Conservation (phyloP, 2,113 vertebrate species). For the Pygoscelis adeliae region DNA sequence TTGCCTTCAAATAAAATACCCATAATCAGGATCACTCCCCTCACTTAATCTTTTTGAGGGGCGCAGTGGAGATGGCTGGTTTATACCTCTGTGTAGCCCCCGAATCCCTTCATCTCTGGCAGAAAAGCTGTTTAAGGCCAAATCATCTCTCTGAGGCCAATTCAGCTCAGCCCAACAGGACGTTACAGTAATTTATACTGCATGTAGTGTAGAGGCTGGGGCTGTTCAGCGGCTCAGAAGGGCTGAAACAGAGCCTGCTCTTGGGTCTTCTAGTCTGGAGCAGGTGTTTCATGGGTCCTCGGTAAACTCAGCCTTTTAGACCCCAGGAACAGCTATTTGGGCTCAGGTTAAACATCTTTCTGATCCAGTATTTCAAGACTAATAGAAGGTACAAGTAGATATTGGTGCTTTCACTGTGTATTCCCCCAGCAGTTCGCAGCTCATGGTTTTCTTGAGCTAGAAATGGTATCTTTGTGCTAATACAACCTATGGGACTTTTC, state of each 20-base stretch:
- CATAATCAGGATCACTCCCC: not conserved
- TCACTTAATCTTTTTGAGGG: not conserved
- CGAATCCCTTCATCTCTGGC: not conserved
- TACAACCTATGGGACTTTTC: not conserved
- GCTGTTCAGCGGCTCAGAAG: not conserved
- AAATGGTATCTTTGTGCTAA: not conserved
- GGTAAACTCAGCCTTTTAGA: not conserved
- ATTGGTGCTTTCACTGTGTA: not conserved
- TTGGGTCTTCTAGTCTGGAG: not conserved
- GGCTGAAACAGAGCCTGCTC: not conserved
- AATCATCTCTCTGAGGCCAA: not conserved
- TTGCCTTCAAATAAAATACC: not conserved
- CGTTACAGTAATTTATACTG: too few relatives aligned
- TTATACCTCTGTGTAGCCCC: not conserved
- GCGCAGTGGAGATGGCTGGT: accelerated
- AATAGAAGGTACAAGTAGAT: not conserved
- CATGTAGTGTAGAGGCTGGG: not conserved
- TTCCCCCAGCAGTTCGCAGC: not conserved
- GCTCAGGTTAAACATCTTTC: not conserved
- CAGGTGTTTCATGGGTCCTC: accelerated
- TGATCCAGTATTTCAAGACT: not conserved
- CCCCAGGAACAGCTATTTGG: not conserved
- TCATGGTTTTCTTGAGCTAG: not conserved
- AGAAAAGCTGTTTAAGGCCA: not conserved
- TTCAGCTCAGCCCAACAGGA: not conserved